Evolutionary conservation across 2,888 invertebrate genomes (phyloP).

Genomic region (Phyto melanocephala): DNA sequence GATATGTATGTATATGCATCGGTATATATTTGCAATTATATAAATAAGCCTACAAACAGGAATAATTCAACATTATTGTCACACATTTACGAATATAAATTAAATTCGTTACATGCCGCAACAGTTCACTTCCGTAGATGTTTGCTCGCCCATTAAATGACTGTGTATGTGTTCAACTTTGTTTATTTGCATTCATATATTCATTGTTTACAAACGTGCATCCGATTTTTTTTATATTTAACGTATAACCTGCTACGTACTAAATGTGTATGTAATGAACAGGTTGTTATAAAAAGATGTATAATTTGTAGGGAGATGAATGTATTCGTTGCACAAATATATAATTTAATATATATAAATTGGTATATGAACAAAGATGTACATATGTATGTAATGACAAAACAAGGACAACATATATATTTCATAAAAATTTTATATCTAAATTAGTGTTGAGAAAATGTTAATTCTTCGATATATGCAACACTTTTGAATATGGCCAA

Average conservation of each 20-base stretch:
- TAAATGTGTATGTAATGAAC: slow-evolving; percentile 27
- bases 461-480: no score
- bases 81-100: slow-evolving; percentile 60
- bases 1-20: slow-evolving; percentile 21
- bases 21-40: not conserved
- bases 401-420: not conserved
- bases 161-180: slow-evolving; percentile 64
- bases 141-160: slow-evolving; percentile 51
- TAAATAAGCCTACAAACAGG: not conserved
- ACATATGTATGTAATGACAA: not conserved
- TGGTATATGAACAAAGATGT: not conserved
- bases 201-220: slow-evolving; percentile 39
- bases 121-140: slow-evolving; percentile 69
- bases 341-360: slow-evolving; percentile 11
- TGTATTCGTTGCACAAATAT: not conserved
- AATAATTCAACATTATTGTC: slow-evolving; percentile 52
- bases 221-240: slow-evolving; percentile 14
- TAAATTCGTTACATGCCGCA: slow-evolving; percentile 68
- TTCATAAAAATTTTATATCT: not conserved
- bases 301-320: not conserved
- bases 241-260: not conserved
- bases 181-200: slow-evolving; percentile 25
- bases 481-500: no score
- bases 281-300: slow-evolving; percentile 26
- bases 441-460: not conserved